These are phyloP conservation scores for Carduelis carduelis DNA, from an alignment of 2,797 vertebrate genomes.

Conservation along the genomic window DNA sequence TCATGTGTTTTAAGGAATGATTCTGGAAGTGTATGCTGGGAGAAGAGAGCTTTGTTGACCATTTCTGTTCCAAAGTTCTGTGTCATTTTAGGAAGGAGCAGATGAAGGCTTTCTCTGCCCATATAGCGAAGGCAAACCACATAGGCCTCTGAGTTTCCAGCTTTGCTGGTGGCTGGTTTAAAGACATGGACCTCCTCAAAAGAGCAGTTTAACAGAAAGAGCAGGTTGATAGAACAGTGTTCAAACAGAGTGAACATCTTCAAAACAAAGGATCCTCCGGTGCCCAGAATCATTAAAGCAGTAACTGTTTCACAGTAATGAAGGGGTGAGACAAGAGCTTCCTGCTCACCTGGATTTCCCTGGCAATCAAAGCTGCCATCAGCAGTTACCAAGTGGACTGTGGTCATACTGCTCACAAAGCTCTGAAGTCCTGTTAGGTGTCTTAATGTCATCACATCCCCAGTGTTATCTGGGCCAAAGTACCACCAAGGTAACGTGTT, in stretches of 20 bases:
- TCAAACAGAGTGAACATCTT: constrained; percentile 98
- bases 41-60: constrained; percentile 81
- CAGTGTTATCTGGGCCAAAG: constrained; percentile 93
- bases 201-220: constrained; percentile 90
- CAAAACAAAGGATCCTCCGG: constrained; percentile 89
- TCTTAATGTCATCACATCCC: constrained; percentile 86
- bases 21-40: constrained; percentile 71
- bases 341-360: constrained; percentile 94
- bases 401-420: constrained; percentile 80
- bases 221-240: constrained; percentile 88
- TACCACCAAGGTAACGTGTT: constrained; percentile 92
- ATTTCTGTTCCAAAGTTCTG: constrained; percentile 85
- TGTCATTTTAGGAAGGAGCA: constrained; percentile 85
- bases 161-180: constrained; percentile 96
- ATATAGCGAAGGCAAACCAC: constrained; percentile 86
- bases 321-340: constrained; percentile 87
- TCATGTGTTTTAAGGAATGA: constrained; percentile 83
- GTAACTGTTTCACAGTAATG: constrained; percentile 90
- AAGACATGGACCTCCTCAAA: constrained; percentile 86
- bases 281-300: constrained; percentile 83
- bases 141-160: constrained; percentile 95
- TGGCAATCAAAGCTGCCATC: constrained; percentile 98
- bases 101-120: constrained; percentile 76
- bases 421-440: constrained; percentile 84
- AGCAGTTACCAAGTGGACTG: constrained; percentile 89